Evolutionary conservation across 2,888 invertebrate species (phyloP).

Genomic region (Aricia artaxerxes): DNA sequence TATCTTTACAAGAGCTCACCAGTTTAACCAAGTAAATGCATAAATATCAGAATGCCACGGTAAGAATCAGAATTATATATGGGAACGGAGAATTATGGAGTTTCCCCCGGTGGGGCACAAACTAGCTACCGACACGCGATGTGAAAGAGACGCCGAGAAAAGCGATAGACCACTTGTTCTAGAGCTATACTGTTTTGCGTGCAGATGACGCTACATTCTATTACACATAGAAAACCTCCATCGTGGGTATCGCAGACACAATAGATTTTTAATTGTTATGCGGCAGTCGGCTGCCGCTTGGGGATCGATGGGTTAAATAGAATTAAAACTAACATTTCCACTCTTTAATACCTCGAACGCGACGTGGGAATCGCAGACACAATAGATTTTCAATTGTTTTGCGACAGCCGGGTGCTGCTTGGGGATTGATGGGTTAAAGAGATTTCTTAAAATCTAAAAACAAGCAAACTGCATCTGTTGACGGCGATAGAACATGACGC

Average conservation of each 20-base stretch:
- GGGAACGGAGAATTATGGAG: conserved; percentile 60
- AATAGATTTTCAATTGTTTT: no score
- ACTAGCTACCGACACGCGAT: conserved; percentile 65
- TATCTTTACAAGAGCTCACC: background rate
- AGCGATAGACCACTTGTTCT: conserved; percentile 65
- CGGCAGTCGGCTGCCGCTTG: no score
- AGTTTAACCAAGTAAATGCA: conserved; percentile 2
- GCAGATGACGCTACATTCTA: conserved; percentile 16
- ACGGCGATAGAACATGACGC: background rate
- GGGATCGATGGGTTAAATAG: background rate
- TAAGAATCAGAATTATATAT: conserved; percentile 52
- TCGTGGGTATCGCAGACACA: no score
- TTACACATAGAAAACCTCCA: background rate
- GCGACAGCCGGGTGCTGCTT: no score
- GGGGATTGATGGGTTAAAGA: background rate
- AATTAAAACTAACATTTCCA: background rate
- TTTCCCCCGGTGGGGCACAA: conserved; percentile 56
- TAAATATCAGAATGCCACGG: conserved; percentile 41
- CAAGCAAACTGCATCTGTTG: background rate
- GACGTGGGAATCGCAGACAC: no score
- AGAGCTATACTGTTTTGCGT: conserved; percentile 64
- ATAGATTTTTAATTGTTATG: no score
- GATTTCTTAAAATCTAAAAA: background rate
- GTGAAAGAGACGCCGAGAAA: conserved; percentile 61
- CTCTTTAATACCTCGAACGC: no score